Evolutionary conservation across 2,113 vertebrate genomes (phyloP).

Genomic region (Proteles cristata): DNA sequence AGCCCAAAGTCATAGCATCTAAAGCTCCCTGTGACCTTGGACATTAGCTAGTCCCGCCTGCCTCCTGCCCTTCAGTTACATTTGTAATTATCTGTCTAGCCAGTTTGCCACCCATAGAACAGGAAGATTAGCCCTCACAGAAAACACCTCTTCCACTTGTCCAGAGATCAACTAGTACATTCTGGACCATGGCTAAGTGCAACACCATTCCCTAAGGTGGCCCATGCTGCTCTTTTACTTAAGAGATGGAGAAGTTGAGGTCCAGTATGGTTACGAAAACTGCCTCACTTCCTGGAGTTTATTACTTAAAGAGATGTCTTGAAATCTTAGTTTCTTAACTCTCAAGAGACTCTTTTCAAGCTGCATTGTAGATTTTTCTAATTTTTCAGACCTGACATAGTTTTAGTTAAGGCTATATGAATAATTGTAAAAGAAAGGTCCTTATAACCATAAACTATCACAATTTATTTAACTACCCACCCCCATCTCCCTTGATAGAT

Average conservation of each 20-base stretch:
- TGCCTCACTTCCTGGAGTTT: background rate
- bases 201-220: background rate
- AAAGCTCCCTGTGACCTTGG: background rate
- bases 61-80: background rate
- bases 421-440: background rate
- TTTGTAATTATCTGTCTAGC: background rate
- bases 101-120: background rate
- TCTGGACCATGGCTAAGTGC: background rate
- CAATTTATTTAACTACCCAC: background rate
- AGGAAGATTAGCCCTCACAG: background rate
- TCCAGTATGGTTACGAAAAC: background rate
- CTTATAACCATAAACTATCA: background rate
- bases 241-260: background rate
- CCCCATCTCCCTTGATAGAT: background rate
- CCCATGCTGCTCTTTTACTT: background rate
- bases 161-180: background rate
- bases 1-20: background rate
- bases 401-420: conserved; percentile 9
- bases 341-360: background rate
- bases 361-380: background rate
- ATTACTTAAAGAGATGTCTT: background rate
- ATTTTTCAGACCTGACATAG: background rate
- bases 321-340: conserved; percentile 40
- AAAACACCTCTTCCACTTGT: background rate
- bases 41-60: background rate